Evolutionary conservation across 2,888 invertebrate species (phyloP).

Genomic region (Drosophila niveifrons): DNA sequence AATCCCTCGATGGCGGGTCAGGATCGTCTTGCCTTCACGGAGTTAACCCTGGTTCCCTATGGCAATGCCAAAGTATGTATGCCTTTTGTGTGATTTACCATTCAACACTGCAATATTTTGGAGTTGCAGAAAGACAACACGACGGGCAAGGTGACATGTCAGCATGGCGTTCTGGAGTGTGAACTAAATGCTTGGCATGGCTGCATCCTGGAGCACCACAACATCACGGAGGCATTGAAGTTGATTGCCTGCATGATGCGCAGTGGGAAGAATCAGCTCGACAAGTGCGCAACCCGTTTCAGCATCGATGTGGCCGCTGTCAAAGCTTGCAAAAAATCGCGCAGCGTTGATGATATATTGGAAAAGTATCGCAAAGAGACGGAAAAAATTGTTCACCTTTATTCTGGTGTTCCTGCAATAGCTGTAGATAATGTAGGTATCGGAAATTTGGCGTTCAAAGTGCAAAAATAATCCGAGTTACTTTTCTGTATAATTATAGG

Average conservation of each 20-base stretch:
- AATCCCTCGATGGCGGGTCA: slow-evolving; percentile 56
- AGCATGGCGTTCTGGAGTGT: slow-evolving; percentile 83
- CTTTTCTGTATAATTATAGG: slow-evolving; percentile 24
- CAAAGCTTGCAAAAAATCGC: slow-evolving; percentile 66
- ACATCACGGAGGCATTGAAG: slow-evolving; percentile 64
- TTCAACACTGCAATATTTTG: not conserved
- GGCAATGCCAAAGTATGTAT: slow-evolving; percentile 71
- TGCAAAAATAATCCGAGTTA: not conserved
- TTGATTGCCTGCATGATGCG: slow-evolving; percentile 82
- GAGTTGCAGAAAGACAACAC: slow-evolving; percentile 23
- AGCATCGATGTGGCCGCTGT: slow-evolving; percentile 72
- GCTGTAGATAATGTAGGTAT: slow-evolving; percentile 79
- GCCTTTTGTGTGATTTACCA: no score
- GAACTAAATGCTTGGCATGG: slow-evolving; percentile 83
- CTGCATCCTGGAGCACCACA: slow-evolving; percentile 82
- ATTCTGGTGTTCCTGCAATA: slow-evolving; percentile 81
- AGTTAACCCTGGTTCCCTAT: slow-evolving; percentile 71
- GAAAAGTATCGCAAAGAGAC: slow-evolving; percentile 78
- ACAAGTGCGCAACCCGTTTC: slow-evolving; percentile 67
- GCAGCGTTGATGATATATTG: slow-evolving; percentile 75
- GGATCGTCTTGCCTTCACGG: slow-evolving; percentile 52
- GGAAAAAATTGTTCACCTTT: slow-evolving; percentile 57
- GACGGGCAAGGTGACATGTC: slow-evolving; percentile 69
- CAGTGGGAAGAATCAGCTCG: slow-evolving; percentile 50
- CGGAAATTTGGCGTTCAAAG: not conserved